Base-by-base conservation (phyloP, 2,797 vertebrate genomes). In the Paramormyrops hopkinsi region DNA sequence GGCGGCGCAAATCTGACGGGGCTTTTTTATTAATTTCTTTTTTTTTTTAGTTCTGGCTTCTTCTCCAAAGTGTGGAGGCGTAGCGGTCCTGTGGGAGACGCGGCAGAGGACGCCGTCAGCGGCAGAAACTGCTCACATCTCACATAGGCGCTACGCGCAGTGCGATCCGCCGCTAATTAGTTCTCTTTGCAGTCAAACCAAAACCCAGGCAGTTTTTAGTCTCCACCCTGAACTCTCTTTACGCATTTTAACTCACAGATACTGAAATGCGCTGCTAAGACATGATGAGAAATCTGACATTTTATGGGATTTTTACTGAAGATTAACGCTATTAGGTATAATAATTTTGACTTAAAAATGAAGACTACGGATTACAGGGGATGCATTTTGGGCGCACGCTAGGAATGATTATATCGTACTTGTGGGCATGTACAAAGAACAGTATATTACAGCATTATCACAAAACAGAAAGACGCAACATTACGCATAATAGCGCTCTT, bases 1-100 rank as follows among this genome's bases (percentile, higher is more conserved):
- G 50, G 51, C 84, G 29, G 22, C 48, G n/a, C 83, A 25, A 85
- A 85, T 53, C 65, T 79, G 73, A 11, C 51, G 29, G 25, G 2
- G 46, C 5, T 14, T n/a, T 14, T 53, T 46, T 85, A 76, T 50
- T 79, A 37, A 29, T 14, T 51, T 29, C 19, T 56, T n/a, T 56
- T 56, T 19, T 48, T 50, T 53, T 54, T 46, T 69, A n/a, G 37
- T 44, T 33, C 25, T 88, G 48, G 88, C 33, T 9, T 54, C 50
- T 54, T 54, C 29, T 88, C 88, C 73, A 44, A 82, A 83, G 73
- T 54, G 50, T 76, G 88, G 88, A 88, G 88, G 88, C 51, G 88
- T 88, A 56, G 17, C 14, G 25, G 73, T 22, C 88, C 84, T 7
- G 88, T 41, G 73, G 50, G 73, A 51, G 48, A 88, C 50, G 11